Conservation (phyloP, 2,113 vertebrate genomes). For the Clinocottus analis region DNA sequence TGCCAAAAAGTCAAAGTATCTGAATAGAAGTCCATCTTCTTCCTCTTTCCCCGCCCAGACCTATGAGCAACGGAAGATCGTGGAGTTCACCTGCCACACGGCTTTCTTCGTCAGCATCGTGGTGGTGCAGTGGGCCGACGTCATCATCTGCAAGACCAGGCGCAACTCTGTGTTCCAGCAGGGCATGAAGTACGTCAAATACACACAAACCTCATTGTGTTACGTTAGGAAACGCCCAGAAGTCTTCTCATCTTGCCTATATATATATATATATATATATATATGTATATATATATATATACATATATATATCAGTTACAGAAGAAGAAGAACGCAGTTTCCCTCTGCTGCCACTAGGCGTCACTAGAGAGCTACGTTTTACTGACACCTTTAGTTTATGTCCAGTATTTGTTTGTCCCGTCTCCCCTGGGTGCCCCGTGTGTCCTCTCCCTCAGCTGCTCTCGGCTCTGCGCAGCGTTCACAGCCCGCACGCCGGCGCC, state of each 20-base stretch:
- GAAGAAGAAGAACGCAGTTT: not conserved
- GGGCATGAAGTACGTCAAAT: conserved; percentile 90
- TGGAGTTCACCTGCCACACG: conserved; percentile 93
- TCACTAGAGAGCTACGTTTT: conserved; percentile 10
- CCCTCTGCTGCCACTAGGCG: conserved; percentile 8
- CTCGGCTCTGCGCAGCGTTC: not conserved
- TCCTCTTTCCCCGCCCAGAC: conserved; percentile 78
- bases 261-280: too few species aligned
- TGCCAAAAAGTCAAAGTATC: too few species aligned
- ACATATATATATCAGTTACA: not conserved
- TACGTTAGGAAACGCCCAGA: too few species aligned
- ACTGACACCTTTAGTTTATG: not conserved
- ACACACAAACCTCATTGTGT: not conserved
- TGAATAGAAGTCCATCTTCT: not conserved
- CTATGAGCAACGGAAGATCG: conserved; percentile 92
- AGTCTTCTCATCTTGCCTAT: too few species aligned
- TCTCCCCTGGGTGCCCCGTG: not conserved
- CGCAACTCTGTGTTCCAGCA: conserved; percentile 95
- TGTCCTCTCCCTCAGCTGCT: not conserved
- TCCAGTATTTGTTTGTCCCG: not conserved
- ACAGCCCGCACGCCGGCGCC: not conserved
- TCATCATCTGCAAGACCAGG: conserved; percentile 93
- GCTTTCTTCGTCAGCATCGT: conserved; percentile 94
- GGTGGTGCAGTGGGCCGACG: conserved; percentile 92
- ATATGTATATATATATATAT: too few species aligned